Evolutionary conservation across 2,113 vertebrate genomes (phyloP), one percentile per base, ranked within the genome.

Genomic region (Zosterops borbonicus): DNA sequence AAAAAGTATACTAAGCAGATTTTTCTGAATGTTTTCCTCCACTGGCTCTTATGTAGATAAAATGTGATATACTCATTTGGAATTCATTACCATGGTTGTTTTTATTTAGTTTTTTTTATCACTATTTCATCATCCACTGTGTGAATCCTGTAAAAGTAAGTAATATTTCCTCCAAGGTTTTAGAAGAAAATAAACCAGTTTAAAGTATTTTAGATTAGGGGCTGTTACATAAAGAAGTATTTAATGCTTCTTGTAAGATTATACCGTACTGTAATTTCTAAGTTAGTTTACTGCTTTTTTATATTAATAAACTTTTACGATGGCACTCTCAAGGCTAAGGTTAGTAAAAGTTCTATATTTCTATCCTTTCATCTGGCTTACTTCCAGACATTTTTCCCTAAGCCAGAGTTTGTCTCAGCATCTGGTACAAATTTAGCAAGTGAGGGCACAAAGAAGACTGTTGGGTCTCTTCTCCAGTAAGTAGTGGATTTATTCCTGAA

Each of bases 401-500:
- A 87, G 35, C 59, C 46, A 90, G 74, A 58, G 47, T 47, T 91
- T 90, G 42, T 65, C 52, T 91, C 87, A 63, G 56, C 82, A 95
- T 93, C 87, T 95, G 90, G 79, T 94, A 83, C 50, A 71, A 92
- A 93, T 94, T 91, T 88, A 91, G 70, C 22, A 55, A 82, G 65
- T 0, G 0, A 87, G 67, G 70, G 46, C 53, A 80, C 46, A 55
- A 1, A 55, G 64, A 33, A 90, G 63, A 15, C 49, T 73, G 24
- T 52, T 42, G 4, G 29, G n/a, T 92, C 68, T 92, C 85, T 92
- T 91, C 85, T 86, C 39, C 50, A 70, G 14, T 33, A 74, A 64
- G 37, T 2, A 52, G 35, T 73, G 49, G 17, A 60, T 91, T 90
- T 90, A 70, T 77, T 95, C 56, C 59, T 90, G 35, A 47, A 63